Conservation (phyloP, 92 coral and sea anemone species). For the Pocillopora grandis region DNA sequence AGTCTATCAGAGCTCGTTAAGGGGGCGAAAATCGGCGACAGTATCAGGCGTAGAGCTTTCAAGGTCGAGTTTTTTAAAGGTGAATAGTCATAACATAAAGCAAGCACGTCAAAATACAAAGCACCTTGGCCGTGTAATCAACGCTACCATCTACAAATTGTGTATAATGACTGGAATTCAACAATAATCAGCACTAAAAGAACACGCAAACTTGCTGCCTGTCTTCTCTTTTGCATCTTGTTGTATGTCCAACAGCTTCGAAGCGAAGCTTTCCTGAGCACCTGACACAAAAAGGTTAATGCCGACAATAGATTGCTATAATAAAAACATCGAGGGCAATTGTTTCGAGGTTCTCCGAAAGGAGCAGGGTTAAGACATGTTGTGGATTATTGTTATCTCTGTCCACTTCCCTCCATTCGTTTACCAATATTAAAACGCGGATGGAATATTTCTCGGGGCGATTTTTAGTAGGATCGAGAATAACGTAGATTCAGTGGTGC, state of each 20-base stretch:
- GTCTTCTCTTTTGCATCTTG: background rate
- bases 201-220: slow-evolving; percentile 21
- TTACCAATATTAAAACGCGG: background rate
- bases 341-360: slow-evolving; percentile 5
- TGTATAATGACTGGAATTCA: slow-evolving; percentile 22
- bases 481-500: background rate
- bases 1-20: background rate
- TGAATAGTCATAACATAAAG: slow-evolving; percentile 29
- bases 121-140: slow-evolving; percentile 29
- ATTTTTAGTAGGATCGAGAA: background rate
- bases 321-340: slow-evolving; percentile 27
- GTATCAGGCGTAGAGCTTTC: background rate
- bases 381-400: background rate
- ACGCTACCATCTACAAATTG: slow-evolving; percentile 35
- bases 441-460: background rate
- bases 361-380: slow-evolving; percentile 10
- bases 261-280: background rate
- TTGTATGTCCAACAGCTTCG: slow-evolving; percentile 7
- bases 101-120: slow-evolving; percentile 23
- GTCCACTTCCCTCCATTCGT: background rate
- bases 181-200: background rate
- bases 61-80: slow-evolving; percentile 3
- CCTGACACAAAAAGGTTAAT: slow-evolving; percentile 1
- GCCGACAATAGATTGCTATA: background rate
- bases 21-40: background rate